Base-by-base conservation (phyloP, 1,140 invertebrate genomes). In the Drosophila equinoxialis region DNA sequence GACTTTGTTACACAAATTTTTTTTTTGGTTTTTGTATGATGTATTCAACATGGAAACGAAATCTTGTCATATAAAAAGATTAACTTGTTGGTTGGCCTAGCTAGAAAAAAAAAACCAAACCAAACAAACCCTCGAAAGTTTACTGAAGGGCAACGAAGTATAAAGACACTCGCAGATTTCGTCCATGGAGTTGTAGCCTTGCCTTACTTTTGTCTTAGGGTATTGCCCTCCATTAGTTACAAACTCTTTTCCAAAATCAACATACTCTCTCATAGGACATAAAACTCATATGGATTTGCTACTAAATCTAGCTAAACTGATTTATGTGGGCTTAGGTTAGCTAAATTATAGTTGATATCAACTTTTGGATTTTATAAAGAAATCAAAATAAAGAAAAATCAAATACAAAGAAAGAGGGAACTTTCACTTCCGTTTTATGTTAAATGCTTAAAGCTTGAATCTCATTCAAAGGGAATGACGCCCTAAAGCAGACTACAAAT, bases 41-140 rank as follows among this genome's bases (percentile, higher is more conserved):
- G 77, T 77, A 69, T 65, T 57, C 76, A 73, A 83, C 80, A 70
- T 65, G 74, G 80, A 84, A 74, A 84, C 81, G 74, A 84, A 84
- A 51, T 51, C 77, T 84, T 84, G 77, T 80, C 81, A 85, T 85
- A 67, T 80, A 80, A 71, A 74, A 74, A 84, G 81, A 81, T 84
- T 84, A 84, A 77, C 81, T 80, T 85, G 74, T 69, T 84, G 81
- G 14, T 48, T 57, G 30, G n/a, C 68, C 59, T 68, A n/a, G 58
- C 20, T 62, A 61, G 20, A 48, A 17, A 17, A 45, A 48, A 48
- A 48, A 48, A 48, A 17, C 8, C 42, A 4, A 17, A 26, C 1
- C 14, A 48, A 30, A 30, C 30, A 30, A 30, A 30, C 30, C 30
- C 30, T 30, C 30, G 6, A 30, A 30, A 30, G 30, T 30, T 30